Base-by-base conservation (phyloP, 1,140 invertebrate genomes). In the Steinernema feltiae region DNA sequence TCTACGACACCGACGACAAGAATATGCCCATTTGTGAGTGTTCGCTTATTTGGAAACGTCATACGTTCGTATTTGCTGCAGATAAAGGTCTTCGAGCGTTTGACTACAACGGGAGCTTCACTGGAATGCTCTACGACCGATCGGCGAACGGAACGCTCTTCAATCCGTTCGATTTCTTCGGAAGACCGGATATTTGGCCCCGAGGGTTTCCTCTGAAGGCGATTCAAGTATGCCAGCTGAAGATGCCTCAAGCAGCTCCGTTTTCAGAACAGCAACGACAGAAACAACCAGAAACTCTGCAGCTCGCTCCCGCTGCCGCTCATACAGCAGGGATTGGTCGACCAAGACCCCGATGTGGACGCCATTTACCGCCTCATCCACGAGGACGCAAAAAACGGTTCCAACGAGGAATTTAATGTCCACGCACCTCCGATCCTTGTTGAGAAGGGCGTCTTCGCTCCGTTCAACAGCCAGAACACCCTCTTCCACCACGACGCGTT, bases 301-400 rank as follows among this genome's bases (percentile, higher is more conserved):
- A 12, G 7, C 41, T 46, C 41, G 41, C 7, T 46, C 7, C 41
- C 41, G 7, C 41, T n/a, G 7, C 7, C 86, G n/a, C 24, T 79
- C 7, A 83, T 86, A 48, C 85, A 86, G 75, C 86, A 87, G 70
- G 85, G 85, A 17, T 31, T 87, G 3, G 86, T 86, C 1, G 81
- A 85, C 73, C 82, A 84, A 7, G 86, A 87, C 73, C 86, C 86
- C 21, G 86, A 87, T 76, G 81, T 87, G 24, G 86, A 87, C 77
- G 86, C 86, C 15, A 81, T 87, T 71, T 86, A 79, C 75, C 41
- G 86, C 71, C 78, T 86, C 17, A 83, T 82, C 41, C 41, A 46
- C 41, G 41, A 7, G 41, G 41, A 46, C n/a, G 7, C 41, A 12
- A 12, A 7, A 12, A 46, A 46, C 1, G 76, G 82, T 0, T 31